Evolutionary conservation across 2,113 vertebrate species (phyloP).

Genomic region (Phylloscopus trochilus): DNA sequence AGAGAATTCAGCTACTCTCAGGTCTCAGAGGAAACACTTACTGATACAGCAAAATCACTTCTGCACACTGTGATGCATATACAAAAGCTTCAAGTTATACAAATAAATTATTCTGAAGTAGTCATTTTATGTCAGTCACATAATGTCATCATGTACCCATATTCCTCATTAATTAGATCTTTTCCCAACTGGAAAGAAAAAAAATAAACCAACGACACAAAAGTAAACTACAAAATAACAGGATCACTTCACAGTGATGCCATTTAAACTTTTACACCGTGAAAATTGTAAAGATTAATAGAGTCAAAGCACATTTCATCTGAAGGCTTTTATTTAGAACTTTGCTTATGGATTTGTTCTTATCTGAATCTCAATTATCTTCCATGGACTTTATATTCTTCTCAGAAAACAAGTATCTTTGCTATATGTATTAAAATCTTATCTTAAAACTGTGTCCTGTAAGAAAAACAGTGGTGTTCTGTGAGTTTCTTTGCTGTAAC

Average conservation of each 20-base stretch:
- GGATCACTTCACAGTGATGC: background rate
- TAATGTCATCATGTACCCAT: background rate
- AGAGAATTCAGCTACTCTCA: background rate
- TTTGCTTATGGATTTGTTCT: background rate
- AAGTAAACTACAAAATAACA: background rate
- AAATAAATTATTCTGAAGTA: background rate
- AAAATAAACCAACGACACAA: background rate
- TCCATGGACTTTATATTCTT: background rate
- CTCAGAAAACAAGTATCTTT: background rate
- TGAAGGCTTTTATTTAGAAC: constrained; percentile 8
- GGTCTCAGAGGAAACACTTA: background rate
- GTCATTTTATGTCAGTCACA: background rate
- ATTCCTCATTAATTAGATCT: background rate
- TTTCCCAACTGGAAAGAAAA: background rate
- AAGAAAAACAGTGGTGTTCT: background rate
- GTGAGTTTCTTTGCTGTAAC: background rate
- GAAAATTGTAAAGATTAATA: background rate
- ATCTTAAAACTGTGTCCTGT: background rate
- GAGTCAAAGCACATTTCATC: background rate
- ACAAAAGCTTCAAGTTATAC: background rate
- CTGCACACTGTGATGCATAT: background rate
- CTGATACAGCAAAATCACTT: background rate
- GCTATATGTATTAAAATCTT: background rate
- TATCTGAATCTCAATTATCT: background rate
- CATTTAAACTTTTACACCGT: background rate